A percentile compares a stretch with the other conserved stretches of the same genome.
Conservation (phyloP, 2,888 invertebrate genomes). For the Sepiola atlantica region DNA sequence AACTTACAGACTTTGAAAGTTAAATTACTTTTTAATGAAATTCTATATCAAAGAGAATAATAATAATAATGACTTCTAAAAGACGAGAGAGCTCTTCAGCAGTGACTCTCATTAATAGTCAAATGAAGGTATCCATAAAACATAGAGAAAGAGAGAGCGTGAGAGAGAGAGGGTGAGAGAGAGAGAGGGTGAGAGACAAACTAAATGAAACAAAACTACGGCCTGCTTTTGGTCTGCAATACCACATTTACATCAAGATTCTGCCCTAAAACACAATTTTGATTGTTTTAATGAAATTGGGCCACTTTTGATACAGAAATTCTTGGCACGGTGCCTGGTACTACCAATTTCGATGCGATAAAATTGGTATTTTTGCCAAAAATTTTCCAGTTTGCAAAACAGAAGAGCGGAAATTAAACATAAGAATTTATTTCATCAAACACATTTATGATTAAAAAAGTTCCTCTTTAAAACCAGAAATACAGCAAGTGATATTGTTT, state of each 20-base stretch:
- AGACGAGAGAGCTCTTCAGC: neutral
- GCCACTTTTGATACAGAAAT: neutral
- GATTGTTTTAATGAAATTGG: conserved; percentile 32
- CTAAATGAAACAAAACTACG: neutral
- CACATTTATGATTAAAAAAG: neutral
- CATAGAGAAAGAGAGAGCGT: neutral
- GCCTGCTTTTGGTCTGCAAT: neutral
- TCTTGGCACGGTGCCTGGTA: neutral
- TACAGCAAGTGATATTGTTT: neutral
- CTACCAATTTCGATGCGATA: neutral
- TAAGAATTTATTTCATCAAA: neutral
- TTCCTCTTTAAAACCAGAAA: neutral
- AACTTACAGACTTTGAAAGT: neutral
- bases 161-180: neutral
- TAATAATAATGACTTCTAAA: neutral
- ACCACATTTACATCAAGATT: neutral
- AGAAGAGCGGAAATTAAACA: neutral
- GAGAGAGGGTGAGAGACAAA: neutral
- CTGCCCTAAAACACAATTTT: conserved; percentile 6
- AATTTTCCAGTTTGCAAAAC: neutral
- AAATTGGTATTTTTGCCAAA: neutral
- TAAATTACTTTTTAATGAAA: conserved; percentile 22
- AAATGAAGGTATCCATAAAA: neutral
- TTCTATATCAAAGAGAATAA: neutral
- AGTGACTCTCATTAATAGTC: neutral